phyloP scores from a whole-genome alignment of 2,888 invertebrate species.

The Achlya flavicornis region DNA sequence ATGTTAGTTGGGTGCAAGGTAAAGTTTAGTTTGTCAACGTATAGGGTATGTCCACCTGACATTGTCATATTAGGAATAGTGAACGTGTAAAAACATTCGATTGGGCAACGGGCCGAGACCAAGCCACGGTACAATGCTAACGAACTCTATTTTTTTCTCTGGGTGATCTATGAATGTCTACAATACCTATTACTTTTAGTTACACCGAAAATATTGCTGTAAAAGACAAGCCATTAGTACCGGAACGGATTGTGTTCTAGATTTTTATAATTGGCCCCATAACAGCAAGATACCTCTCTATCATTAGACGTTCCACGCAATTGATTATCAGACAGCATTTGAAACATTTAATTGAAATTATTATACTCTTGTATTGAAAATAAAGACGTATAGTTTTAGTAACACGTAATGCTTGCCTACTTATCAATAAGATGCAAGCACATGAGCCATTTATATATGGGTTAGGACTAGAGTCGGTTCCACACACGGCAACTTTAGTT shows the following conservation, averaged over 20 bases:
- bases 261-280: neutral
- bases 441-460: neutral
- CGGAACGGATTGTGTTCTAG: too few species aligned
- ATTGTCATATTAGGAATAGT: constrained; percentile 69
- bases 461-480: neutral
- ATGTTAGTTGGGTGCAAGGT: constrained; percentile 14
- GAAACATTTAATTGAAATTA: neutral
- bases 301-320: too few species aligned
- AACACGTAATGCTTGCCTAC: neutral
- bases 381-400: too few species aligned
- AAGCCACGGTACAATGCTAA: constrained; percentile 39
- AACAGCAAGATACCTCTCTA: too few species aligned
- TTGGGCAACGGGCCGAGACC: constrained; percentile 57
- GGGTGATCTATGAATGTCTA: constrained; percentile 20
- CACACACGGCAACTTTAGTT: neutral
- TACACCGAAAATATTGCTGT: constrained; percentile 7
- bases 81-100: constrained; percentile 44
- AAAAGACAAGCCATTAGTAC: too few species aligned
- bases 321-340: too few species aligned
- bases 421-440: neutral
- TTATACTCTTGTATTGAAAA: neutral
- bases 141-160: constrained; percentile 34
- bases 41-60: constrained; percentile 70
- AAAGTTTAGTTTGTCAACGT: constrained; percentile 27
- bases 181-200: too few species aligned